These are phyloP conservation scores for Noctua janthe DNA, from an alignment of 2,888 invertebrate species.

Conservation along the genomic window DNA sequence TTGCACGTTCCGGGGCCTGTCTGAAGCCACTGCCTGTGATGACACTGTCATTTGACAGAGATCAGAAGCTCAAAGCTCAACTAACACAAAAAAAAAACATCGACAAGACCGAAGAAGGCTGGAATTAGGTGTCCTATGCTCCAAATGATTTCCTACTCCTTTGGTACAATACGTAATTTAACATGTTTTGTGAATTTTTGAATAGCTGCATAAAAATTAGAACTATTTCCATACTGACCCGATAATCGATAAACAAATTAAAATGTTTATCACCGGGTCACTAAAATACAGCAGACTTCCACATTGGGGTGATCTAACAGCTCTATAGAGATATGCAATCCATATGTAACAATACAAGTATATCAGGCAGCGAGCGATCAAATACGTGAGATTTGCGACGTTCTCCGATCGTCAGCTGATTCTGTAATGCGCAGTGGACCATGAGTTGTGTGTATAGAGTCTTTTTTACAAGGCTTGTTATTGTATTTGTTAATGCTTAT, in stretches of 20 bases:
- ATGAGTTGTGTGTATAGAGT: slow-evolving; percentile 24
- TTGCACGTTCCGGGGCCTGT: not conserved
- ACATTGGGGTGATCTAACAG: slow-evolving; percentile 49
- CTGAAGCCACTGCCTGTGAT: too few species aligned
- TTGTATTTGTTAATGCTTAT: not conserved
- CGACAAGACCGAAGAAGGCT: not conserved
- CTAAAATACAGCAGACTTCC: not conserved
- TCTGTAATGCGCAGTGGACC: slow-evolving; percentile 63
- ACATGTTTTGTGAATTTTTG: too few species aligned
- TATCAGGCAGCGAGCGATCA: slow-evolving; percentile 81
- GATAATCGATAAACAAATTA: not conserved
- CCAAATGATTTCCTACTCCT: not conserved
- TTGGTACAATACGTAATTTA: too few species aligned
- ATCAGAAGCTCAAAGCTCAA: not conserved
- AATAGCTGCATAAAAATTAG: not conserved
- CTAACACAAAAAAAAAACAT: not conserved
- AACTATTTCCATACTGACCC: not conserved
- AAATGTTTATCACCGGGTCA: not conserved
- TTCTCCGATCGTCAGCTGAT: slow-evolving; percentile 75
- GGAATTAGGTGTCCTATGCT: not conserved
- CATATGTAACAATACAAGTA: slow-evolving; percentile 79
- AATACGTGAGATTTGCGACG: slow-evolving; percentile 88
- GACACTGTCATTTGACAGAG: not conserved
- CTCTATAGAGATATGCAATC: slow-evolving; percentile 71
- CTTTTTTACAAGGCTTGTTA: slow-evolving; percentile 12